Evolutionary conservation across 2,888 invertebrate species (phyloP), one percentile per base, ranked within the genome.

Genomic region (Lasioglossum pauxillum): DNA sequence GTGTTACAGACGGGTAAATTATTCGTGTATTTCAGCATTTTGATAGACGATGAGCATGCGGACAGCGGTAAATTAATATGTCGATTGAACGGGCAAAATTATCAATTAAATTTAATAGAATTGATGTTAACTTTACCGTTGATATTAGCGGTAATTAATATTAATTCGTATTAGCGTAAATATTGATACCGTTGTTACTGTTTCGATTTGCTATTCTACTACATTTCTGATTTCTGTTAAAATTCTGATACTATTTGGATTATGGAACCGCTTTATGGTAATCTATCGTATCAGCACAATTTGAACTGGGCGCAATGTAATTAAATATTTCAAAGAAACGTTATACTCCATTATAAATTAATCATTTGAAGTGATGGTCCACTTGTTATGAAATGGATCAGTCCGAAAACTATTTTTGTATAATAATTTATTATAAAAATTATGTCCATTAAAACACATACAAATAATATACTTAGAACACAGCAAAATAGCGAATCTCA

Each of bases 51-150:
- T 75, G 75, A 46, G 16, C 60, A 60, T n/a, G 72, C 14, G 27
- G 69, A 23, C 75, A 83, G 19, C 57, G 57, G 46, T 80, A 60
- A 83, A 75, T 83, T 83, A 83, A 83, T 80, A 75, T 38, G 75
- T 38, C 80, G 57, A 72, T 35, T 44, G 73, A 74, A 73, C 71
- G n/a, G 71, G 27, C 57, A 27, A 77, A 78, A 72, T 81, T 46
- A 60, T 78, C 78, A 72, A 71, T 46, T 27, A 60, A 44, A 72
- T 81, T 57, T 77, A 72, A 71, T 53, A 3, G 57, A 77, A 78
- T 72, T 77, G 69, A 16, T 41, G 44, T 71, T 81, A 80, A 57
- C n/a, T 16, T 60, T 38, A 46, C 71, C 60, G 44, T 57, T 38
- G 80, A 75, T 75, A 80, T 75, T 57, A 72, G 60, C 71, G 16